These are phyloP conservation scores for Drosophila fulvimacula DNA, from an alignment of 2,888 invertebrate species.

Conservation along the genomic window DNA sequence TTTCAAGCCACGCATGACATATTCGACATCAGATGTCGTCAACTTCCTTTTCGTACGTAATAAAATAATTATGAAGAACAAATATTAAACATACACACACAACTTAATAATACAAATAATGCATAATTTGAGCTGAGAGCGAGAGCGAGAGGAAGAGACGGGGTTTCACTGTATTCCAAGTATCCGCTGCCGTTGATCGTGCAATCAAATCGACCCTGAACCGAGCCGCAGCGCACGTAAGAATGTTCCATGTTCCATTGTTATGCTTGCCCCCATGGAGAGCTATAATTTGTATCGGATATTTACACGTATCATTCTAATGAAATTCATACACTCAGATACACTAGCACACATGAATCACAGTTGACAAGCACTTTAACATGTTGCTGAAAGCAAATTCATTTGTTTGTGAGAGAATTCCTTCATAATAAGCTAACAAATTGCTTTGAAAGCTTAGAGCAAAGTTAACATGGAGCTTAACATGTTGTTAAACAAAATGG, in stretches of 20 bases:
- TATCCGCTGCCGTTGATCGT: conserved; percentile 52
- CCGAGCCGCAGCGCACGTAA: conserved; percentile 57
- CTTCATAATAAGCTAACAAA: not conserved
- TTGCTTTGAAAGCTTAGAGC: not conserved
- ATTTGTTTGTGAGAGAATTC: conserved; percentile 4
- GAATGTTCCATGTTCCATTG: conserved; percentile 63
- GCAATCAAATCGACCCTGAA: conserved; percentile 74
- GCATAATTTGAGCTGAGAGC: conserved; percentile 64
- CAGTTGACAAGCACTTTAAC: conserved; percentile 23
- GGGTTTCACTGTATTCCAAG: conserved; percentile 1
- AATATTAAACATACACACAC: conserved; percentile 68
- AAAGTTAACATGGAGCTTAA: not conserved
- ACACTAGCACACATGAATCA: not conserved
- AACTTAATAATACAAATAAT: conserved; percentile 73
- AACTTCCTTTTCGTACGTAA: conserved; percentile 74
- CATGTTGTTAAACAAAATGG: not conserved
- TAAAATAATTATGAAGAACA: conserved; percentile 78
- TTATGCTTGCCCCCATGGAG: conserved; percentile 48
- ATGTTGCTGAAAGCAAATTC: conserved; percentile 9
- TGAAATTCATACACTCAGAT: conserved; percentile 37
- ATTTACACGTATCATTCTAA: conserved; percentile 73
- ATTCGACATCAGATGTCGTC: conserved; percentile 73
- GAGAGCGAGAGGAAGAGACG: not conserved
- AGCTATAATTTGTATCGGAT: conserved; percentile 60
- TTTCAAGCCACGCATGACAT: conserved; percentile 77